Evolutionary conservation across 2,113 vertebrate species (phyloP), one percentile per base, ranked within the genome.

Genomic region (Periophthalmus modestus): DNA sequence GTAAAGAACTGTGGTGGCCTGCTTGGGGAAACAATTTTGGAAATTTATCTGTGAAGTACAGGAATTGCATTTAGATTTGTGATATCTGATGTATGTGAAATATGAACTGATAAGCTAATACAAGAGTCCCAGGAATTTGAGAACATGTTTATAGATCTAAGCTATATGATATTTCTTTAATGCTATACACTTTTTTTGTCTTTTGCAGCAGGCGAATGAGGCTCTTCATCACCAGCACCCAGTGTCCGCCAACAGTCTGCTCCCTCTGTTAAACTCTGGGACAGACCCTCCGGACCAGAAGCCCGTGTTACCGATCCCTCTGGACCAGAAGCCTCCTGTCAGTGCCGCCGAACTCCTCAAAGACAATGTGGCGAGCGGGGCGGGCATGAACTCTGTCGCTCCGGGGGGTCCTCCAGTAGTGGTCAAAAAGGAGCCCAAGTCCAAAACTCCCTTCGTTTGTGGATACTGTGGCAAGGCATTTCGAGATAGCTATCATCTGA

Each of bases 391-490:
- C 34, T 12, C 81, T 23, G 87, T 78, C 0, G 83, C 80, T 0
- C 86, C 87, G 2, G 91, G 86, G 7, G 86, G 85, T 2, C 75
- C 86, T 82, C 50, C 57, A 0, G 91, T 93, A 67, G 94, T 95
- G 75, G 93, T 98, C 91, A 98, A 99, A 93, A 98, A 98, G 88
- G 97, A 99, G 91, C 93, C 93, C 10, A 99, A 99, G 81, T 95
- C 95, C 84, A 98, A 98, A 94, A 98, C 97, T 46, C 97, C 97
- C 54, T 98, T 98, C 89, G 95, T 98, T 88, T 99, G 97, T 79
- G 96, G 96, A 85, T 98, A 98, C 92, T 99, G 97, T 93, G 97
- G 95, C 94, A 99, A 99, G 93, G 96, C 97, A 80, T 99, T 99
- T 92, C 95, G 97, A 86, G 97, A 98, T 94, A 98, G 97, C 91